Evolutionary conservation across 2,113 vertebrate genomes (phyloP).

Genomic region (Tautogolabrus adspersus): DNA sequence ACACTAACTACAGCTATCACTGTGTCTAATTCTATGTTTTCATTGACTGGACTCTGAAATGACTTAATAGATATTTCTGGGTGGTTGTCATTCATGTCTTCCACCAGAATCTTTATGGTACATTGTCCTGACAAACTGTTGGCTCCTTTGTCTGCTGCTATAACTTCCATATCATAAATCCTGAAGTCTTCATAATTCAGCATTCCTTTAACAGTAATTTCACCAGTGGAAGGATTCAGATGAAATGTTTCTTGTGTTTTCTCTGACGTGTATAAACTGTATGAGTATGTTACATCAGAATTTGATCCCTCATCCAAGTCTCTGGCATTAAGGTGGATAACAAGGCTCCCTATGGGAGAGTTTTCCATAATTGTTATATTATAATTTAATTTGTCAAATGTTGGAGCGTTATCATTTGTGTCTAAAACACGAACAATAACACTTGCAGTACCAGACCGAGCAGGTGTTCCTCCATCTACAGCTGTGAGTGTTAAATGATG

Average conservation of each 20-base stretch:
- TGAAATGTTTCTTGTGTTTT: conserved; percentile 79
- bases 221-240: conserved; percentile 79
- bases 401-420: conserved; percentile 80
- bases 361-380: conserved; percentile 76
- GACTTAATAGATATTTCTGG: conserved; percentile 83
- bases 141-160: conserved; percentile 81
- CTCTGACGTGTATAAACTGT: conserved; percentile 76
- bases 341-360: conserved; percentile 53
- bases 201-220: conserved; percentile 82
- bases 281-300: conserved; percentile 72
- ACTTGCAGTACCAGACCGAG: conserved; percentile 72
- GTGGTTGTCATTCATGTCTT: conserved; percentile 84
- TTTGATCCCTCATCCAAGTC: conserved; percentile 80
- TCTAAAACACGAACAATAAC: conserved; percentile 76
- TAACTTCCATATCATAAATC: conserved; percentile 83
- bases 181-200: conserved; percentile 83
- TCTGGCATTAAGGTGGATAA: conserved; percentile 71
- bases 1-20: conserved; percentile 74
- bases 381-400: conserved; percentile 70
- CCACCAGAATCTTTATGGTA: conserved; percentile 76
- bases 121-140: conserved; percentile 73
- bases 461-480: conserved; percentile 74
- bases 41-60: conserved; percentile 72
- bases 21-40: conserved; percentile 74
- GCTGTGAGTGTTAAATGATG: conserved; percentile 77